Evolutionary conservation across 2,113 vertebrate species (phyloP).

Genomic region (Chascanopsetta lugubris): DNA sequence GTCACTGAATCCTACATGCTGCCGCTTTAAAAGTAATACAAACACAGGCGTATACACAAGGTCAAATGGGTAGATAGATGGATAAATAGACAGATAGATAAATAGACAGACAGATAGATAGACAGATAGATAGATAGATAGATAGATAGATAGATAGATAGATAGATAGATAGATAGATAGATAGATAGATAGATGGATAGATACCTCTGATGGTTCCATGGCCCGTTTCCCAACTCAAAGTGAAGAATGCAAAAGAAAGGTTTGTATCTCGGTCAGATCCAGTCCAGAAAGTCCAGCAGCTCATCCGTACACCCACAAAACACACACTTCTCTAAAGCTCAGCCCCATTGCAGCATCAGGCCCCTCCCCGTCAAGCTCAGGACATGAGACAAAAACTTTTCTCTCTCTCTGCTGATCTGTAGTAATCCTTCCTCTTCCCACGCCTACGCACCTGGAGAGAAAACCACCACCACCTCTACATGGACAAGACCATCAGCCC

Average conservation of each 20-base stretch:
- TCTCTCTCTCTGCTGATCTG: neutral
- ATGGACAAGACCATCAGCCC: slow-evolving; percentile 10
- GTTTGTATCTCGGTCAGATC: neutral
- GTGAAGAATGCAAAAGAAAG: neutral
- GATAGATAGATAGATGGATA: too few relatives aligned
- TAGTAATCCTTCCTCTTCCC: neutral
- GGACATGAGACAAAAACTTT: neutral
- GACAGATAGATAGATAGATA: too few relatives aligned
- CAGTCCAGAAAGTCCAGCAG: slow-evolving; percentile 1
- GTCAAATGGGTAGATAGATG: too few relatives aligned
- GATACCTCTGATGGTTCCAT: slow-evolving; percentile 22
- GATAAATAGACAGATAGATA: too few relatives aligned
- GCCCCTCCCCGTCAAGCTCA: slow-evolving; percentile 6
- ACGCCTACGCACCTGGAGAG: neutral
- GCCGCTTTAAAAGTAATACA: too few relatives aligned
- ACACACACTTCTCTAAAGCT: neutral
- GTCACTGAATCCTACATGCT: too few relatives aligned
- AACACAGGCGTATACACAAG: too few relatives aligned
- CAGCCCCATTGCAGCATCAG: neutral
- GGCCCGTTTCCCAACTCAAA: neutral
- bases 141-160: too few relatives aligned
- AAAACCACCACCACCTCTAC: slow-evolving; percentile 6
- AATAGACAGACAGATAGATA: too few relatives aligned
- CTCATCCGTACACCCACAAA: neutral
- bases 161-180: too few relatives aligned